Evolutionary conservation across 2,797 vertebrate genomes (phyloP), one percentile per base, ranked within the genome.

Genomic region (Danio kyathit): DNA sequence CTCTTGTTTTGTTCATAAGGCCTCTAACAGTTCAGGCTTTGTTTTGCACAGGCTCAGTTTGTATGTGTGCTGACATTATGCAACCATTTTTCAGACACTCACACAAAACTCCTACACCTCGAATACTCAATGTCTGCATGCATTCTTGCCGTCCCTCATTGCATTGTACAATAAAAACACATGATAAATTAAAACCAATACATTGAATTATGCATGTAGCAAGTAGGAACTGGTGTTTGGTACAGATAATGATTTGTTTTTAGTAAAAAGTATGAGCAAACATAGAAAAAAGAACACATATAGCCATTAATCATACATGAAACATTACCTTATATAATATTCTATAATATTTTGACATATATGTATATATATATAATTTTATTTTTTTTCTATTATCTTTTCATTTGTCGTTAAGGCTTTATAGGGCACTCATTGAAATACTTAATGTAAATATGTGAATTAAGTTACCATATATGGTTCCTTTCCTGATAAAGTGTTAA

Each of bases 41-140:
- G 76, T 79, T 51, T 40, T 49, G 16, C 54, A 43, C 76, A 51
- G 56, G 66, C 76, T 78, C 43, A 59, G 17, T 70, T 69, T 70
- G 76, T 51, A 40, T 49, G 74, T 56, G 65, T 17, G 54, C 51
- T 49, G 64, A 69, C 75, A 77, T 77, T 69, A 66, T 77, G 52
- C 52, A 77, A 66, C 9, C 10, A 79, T 79, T 70, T 61, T 4
- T 70, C 21, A 5, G 44, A 74, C 41, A 16, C 40, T 44, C 74
- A 49, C 38, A 64, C 44, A 49, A n/a, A 29, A 59, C 43, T 69
- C 76, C 76, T 51, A 70, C 76, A 70, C 76, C n/a, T 70, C 5
- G 0, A 51, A 56, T 76, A 46, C 40, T 56, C 9, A 13, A 56
- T 46, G 54, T 59, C 7, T 38, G 17, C 40, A 14, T 11, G 46